Percentiles rank a stretch among this genome's conserved stretches.
These are phyloP conservation scores for Lasioglossum baleicum DNA, from an alignment of 1,140 invertebrate genomes.

Conservation along the genomic window DNA sequence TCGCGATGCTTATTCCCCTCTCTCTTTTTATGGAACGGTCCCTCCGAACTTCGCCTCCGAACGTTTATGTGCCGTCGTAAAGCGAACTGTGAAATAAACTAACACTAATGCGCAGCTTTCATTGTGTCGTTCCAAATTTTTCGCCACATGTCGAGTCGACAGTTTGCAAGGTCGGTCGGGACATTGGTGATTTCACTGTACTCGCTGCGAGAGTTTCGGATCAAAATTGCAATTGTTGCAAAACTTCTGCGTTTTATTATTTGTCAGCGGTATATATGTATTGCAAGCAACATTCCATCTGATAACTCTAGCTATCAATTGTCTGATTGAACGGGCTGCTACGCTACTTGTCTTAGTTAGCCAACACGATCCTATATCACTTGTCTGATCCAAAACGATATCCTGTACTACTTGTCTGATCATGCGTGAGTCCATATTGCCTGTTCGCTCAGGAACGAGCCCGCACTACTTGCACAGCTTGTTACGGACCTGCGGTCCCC, in stretches of 20 bases:
- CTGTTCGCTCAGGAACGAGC: too few species aligned
- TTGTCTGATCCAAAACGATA: background rate
- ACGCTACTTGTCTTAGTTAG: background rate
- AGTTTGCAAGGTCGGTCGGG: background rate
- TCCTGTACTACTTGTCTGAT: background rate
- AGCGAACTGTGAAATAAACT: background rate
- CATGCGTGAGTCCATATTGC: background rate
- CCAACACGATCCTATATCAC: background rate
- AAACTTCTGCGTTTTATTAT: too few species aligned
- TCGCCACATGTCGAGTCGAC: background rate
- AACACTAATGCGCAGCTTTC: background rate
- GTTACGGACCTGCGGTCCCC: too few species aligned
- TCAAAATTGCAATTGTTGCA: too few species aligned
- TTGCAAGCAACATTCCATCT: too few species aligned
- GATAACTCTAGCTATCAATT: too few species aligned
- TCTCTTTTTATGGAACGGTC: background rate
- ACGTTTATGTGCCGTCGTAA: background rate
- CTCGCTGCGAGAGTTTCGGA: too few species aligned
- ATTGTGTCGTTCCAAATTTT: background rate
- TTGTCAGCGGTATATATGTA: too few species aligned
- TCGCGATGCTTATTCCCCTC: background rate
- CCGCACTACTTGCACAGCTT: too few species aligned
- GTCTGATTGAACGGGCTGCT: background rate
- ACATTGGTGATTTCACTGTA: background rate
- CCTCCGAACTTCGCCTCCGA: background rate